phyloP scores from a whole-genome alignment of 2,888 invertebrate species.

The Trichopria drosophilae region DNA sequence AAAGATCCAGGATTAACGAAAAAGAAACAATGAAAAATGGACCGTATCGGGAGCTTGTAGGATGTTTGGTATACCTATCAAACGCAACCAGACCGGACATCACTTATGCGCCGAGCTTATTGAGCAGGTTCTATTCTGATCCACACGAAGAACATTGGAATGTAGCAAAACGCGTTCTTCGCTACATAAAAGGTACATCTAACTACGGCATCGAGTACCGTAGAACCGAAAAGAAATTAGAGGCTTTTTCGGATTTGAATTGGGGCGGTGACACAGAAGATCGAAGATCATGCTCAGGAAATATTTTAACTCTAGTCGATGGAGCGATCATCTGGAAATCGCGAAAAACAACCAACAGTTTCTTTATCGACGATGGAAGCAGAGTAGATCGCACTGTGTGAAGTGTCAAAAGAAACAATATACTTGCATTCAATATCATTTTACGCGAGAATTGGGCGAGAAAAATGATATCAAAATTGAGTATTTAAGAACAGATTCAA shows the following conservation, averaged over 20 bases:
- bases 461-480: too few relatives aligned
- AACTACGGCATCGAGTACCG: constrained; percentile 22
- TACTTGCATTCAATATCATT: too few relatives aligned
- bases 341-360: too few relatives aligned
- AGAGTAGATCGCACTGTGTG: too few relatives aligned
- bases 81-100: constrained; percentile 32
- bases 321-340: too few relatives aligned
- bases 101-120: constrained; percentile 23
- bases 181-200: constrained; percentile 8
- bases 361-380: too few relatives aligned
- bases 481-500: too few relatives aligned
- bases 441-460: too few relatives aligned
- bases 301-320: constrained; percentile 22
- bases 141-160: constrained; percentile 25
- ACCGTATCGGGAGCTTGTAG: constrained; percentile 30
- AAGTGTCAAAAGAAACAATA: too few relatives aligned
- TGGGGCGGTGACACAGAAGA: constrained; percentile 34
- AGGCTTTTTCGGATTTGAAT: constrained; percentile 31
- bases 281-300: constrained; percentile 26
- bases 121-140: constrained; percentile 27
- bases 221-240: constrained; percentile 16
- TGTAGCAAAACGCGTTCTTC: constrained; percentile 26
- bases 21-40: constrained; percentile 19
- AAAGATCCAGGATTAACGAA: constrained; percentile 10
- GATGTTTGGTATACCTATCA: constrained; percentile 29